These are phyloP conservation scores for Aporophyla lueneburgensis DNA, from an alignment of 2,888 invertebrate genomes.

Conservation along the genomic window DNA sequence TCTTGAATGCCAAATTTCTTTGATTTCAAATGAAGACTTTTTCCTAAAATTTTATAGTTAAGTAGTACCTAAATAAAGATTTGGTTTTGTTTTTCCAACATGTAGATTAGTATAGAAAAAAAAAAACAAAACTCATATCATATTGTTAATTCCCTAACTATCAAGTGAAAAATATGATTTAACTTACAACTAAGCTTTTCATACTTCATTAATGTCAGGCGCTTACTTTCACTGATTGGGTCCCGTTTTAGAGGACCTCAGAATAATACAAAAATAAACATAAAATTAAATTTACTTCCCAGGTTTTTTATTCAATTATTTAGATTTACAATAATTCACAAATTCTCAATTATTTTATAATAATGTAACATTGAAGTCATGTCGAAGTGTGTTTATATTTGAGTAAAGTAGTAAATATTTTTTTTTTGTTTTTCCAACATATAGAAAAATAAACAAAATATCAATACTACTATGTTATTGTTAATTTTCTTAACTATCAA, in stretches of 20 bases:
- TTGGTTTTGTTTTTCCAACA: background rate
- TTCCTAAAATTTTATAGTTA: background rate
- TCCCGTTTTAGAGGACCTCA: background rate
- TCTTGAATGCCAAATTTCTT: background rate
- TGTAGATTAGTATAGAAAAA: conserved; percentile 1
- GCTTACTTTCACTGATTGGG: no score
- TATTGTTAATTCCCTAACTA: background rate
- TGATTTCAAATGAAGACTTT: no score
- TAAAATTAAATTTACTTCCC: no score
- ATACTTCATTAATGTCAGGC: background rate
- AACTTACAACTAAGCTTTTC: background rate
- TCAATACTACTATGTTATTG: background rate
- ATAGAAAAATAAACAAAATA: conserved; percentile 8
- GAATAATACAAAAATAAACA: background rate
- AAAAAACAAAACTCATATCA: background rate
- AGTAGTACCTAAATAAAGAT: background rate
- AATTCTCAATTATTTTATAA: no score
- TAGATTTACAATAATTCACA: no score
- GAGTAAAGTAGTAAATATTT: no score
- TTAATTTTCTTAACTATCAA: background rate
- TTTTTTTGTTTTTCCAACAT: no score
- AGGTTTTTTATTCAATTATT: background rate
- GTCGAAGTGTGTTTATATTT: no score
- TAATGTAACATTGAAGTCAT: no score
- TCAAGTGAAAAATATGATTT: background rate